Conservation (phyloP, 2,888 invertebrate species). For the Drosophila neonasuta region DNA sequence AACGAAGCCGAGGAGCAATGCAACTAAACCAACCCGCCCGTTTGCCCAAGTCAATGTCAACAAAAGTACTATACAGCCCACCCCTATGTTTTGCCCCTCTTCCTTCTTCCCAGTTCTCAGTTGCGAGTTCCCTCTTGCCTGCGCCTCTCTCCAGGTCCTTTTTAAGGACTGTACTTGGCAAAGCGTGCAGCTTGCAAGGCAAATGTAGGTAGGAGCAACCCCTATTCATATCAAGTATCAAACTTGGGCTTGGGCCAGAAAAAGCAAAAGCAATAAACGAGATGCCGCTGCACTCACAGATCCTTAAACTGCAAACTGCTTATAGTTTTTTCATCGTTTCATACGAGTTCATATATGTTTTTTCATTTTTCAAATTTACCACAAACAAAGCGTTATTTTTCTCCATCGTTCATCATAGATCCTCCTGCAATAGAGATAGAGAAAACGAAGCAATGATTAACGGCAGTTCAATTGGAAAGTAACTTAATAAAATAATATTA, state of each 20-base stretch:
- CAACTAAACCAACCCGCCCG: slow-evolving; percentile 46
- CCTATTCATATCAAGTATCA: slow-evolving; percentile 58
- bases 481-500: slow-evolving; percentile 10
- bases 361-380: slow-evolving; percentile 64
- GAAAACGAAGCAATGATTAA: slow-evolving; percentile 19
- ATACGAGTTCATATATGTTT: too few relatives aligned
- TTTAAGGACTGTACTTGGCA: slow-evolving; percentile 60
- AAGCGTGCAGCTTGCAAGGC: slow-evolving; percentile 67
- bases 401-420: slow-evolving; percentile 81
- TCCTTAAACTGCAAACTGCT: slow-evolving; percentile 17
- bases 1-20: not conserved
- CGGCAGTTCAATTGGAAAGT: slow-evolving; percentile 4
- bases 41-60: slow-evolving; percentile 72
- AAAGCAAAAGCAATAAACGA: slow-evolving; percentile 7
- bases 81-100: slow-evolving; percentile 45
- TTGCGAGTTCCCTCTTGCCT: slow-evolving; percentile 14
- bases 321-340: not conserved
- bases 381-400: slow-evolving; percentile 81
- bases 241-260: slow-evolving; percentile 47
- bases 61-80: slow-evolving; percentile 39
- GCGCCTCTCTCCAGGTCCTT: slow-evolving; percentile 25
- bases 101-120: slow-evolving; percentile 10
- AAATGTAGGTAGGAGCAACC: slow-evolving; percentile 55
- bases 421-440: slow-evolving; percentile 73
- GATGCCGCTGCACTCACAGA: slow-evolving; percentile 51